Evolutionary conservation across 2,888 invertebrate species (phyloP).

Genomic region (Mythimna albipuncta): DNA sequence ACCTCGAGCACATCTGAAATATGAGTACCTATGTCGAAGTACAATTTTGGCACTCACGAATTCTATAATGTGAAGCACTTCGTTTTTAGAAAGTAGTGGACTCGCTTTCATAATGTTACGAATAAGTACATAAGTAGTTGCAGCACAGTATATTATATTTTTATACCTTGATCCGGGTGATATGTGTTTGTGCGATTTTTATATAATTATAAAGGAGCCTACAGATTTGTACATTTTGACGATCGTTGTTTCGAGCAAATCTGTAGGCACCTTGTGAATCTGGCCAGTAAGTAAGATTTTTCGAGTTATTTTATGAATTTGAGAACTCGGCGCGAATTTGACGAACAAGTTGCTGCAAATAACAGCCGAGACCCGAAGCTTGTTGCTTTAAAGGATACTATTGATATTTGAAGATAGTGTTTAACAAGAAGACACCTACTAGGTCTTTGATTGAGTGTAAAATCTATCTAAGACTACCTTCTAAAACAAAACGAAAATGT

Average conservation of each 20-base stretch:
- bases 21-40: neutral
- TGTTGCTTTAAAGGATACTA: neutral
- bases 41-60: conserved; percentile 20
- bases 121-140: conserved; percentile 15
- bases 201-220: neutral
- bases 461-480: neutral
- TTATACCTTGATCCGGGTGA: conserved; percentile 9
- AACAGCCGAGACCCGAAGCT: neutral
- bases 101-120: conserved; percentile 21
- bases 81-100: conserved; percentile 34
- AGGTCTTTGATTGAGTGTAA: neutral
- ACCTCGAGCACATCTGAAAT: too few species aligned
- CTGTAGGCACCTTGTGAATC: neutral
- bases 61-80: conserved; percentile 34
- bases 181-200: neutral
- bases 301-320: neutral
- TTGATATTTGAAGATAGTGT: neutral
- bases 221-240: neutral
- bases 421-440: neutral
- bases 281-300: conserved; percentile 7
- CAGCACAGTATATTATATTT: conserved; percentile 18
- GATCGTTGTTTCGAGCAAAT: neutral
- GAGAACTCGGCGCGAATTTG: neutral
- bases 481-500: neutral
- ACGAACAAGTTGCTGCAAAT: conserved; percentile 3